These are phyloP conservation scores for Asteroscopus sphinx DNA, from an alignment of 2,888 invertebrate species.

Conservation along the genomic window DNA sequence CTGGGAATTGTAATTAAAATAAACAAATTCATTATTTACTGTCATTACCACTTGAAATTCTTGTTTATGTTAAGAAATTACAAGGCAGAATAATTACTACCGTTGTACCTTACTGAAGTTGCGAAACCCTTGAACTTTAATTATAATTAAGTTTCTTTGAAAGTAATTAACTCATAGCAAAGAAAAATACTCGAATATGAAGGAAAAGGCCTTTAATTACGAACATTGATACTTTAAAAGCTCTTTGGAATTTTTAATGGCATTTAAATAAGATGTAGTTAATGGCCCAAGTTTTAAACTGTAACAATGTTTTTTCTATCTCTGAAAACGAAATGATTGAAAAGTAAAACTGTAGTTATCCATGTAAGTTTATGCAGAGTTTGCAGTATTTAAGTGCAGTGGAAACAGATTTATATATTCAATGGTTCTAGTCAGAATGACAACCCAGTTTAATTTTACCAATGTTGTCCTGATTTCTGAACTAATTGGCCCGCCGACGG, in stretches of 20 bases:
- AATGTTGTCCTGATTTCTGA: no score
- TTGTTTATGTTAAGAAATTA: conserved; percentile 33
- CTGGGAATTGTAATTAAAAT: neutral
- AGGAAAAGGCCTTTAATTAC: conserved; percentile 9
- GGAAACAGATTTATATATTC: no score
- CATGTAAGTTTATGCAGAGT: no score
- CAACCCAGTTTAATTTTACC: no score
- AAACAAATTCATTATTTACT: neutral
- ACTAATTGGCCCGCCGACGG: no score
- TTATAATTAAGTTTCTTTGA: conserved; percentile 34
- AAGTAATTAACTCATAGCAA: conserved; percentile 44
- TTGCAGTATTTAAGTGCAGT: no score
- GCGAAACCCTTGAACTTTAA: conserved; percentile 46
- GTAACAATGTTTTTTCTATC: no score
- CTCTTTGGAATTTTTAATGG: neutral
- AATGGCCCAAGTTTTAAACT: neutral
- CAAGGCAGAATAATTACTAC: conserved; percentile 30
- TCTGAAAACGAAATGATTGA: neutral
- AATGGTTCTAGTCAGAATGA: no score
- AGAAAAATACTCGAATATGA: conserved; percentile 37
- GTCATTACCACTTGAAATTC: neutral
- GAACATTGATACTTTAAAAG: conserved; percentile 12
- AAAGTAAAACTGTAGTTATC: neutral
- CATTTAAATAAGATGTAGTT: conserved; percentile 4
- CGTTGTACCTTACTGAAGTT: conserved; percentile 19